Conservation (phyloP, 2,113 vertebrate genomes). For the Butorides virescens region DNA sequence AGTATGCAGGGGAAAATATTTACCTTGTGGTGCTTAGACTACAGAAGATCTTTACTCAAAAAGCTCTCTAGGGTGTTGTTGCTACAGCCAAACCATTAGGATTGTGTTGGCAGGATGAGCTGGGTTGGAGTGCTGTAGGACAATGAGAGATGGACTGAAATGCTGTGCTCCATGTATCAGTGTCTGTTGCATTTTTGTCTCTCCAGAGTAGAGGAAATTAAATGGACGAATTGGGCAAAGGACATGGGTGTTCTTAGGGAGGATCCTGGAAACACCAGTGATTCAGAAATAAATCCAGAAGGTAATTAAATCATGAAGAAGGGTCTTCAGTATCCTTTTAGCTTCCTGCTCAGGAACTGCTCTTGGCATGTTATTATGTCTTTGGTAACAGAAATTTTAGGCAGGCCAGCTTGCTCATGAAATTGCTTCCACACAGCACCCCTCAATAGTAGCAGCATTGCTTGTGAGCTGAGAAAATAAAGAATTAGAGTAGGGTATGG, state of each 20-base stretch:
- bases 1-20: neutral
- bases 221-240: constrained; percentile 91
- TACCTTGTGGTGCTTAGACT: neutral
- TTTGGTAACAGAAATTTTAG: neutral
- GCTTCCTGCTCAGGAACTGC: neutral
- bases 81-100: neutral
- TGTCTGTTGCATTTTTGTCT: constrained; percentile 11
- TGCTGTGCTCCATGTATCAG: neutral
- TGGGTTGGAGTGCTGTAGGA: neutral
- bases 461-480: neutral
- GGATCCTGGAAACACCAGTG: constrained; percentile 79
- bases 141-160: neutral
- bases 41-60: neutral
- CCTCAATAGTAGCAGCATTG: neutral
- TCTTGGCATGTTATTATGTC: neutral
- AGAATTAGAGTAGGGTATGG: neutral
- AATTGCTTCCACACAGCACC: neutral
- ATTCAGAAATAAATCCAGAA: constrained; percentile 10
- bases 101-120: neutral
- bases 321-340: neutral
- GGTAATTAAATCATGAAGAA: constrained; percentile 41
- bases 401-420: neutral
- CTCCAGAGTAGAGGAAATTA: constrained; percentile 90
- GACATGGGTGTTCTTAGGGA: constrained; percentile 85
- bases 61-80: neutral